Conservation (phyloP, 2,113 vertebrate genomes). For the Ctenomys sociabilis region DNA sequence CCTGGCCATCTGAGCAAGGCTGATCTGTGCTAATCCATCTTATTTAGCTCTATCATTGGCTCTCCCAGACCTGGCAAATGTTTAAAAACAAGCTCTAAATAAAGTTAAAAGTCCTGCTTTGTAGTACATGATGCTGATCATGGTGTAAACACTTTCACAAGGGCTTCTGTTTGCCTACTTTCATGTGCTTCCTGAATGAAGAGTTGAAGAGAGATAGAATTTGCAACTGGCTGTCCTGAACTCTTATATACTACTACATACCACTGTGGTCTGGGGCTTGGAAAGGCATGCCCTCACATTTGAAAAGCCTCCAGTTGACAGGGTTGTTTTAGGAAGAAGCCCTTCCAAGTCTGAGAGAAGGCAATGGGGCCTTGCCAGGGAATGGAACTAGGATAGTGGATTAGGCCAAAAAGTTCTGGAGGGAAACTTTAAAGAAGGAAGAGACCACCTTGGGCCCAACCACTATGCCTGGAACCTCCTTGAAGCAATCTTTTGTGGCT, state of each 20-base stretch:
- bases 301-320: neutral
- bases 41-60: neutral
- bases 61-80: neutral
- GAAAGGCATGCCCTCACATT: neutral
- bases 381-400: neutral
- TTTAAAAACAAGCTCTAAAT: neutral
- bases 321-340: neutral
- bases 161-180: neutral
- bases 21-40: neutral
- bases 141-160: neutral
- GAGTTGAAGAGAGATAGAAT: neutral
- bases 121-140: neutral
- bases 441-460: neutral
- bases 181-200: neutral
- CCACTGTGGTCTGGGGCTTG: neutral
- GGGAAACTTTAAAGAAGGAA: neutral
- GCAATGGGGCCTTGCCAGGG: neutral
- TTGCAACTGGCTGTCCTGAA: neutral
- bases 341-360: neutral
- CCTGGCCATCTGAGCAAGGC: neutral
- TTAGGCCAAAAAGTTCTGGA: neutral
- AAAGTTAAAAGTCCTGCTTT: neutral
- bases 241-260: too few species aligned
- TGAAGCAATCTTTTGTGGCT: neutral
- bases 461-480: neutral